phyloP scores from a whole-genome alignment of 35 echinoderm and acorn worm genomes.

The Lytechinus pictus region DNA sequence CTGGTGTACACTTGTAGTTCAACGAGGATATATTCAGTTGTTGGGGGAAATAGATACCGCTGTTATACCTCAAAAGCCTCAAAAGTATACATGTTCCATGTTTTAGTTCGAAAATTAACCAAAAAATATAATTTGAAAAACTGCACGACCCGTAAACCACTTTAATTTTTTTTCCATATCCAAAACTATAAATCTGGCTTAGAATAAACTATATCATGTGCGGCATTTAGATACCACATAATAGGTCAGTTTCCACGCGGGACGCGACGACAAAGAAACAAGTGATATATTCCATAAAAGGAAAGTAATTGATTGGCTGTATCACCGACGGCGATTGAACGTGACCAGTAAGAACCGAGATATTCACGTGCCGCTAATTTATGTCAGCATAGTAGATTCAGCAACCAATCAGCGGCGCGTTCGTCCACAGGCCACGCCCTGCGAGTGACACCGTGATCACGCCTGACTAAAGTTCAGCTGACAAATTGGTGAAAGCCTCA shows the following conservation, averaged over 20 bases:
- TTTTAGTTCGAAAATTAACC: not conserved
- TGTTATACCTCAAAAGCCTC: not conserved
- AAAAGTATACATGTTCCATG: not conserved
- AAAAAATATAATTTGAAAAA: not conserved
- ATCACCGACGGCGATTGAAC: conserved; percentile 79
- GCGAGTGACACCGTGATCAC: conserved; percentile 55
- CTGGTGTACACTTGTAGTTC: conserved; percentile 45
- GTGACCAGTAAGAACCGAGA: conserved; percentile 66
- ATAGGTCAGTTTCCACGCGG: conserved; percentile 49
- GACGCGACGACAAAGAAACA: conserved; percentile 74
- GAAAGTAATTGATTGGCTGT: conserved; percentile 86
- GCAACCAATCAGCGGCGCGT: conserved; percentile 51
- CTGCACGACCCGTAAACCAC: not conserved
- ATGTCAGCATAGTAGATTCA: conserved; percentile 14
- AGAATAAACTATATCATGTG: conserved; percentile 17
- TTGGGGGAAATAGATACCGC: conserved; percentile 12
- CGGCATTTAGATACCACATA: conserved; percentile 49
- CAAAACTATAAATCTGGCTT: conserved; percentile 1
- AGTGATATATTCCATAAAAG: conserved; percentile 82
- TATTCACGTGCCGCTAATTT: conserved; percentile 66
- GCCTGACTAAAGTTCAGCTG: conserved; percentile 60
- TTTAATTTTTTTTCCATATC: not conserved
- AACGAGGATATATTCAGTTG: conserved; percentile 45
- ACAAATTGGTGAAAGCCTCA: conserved; percentile 68
- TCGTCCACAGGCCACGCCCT: conserved; percentile 23